Base-by-base conservation (phyloP, 2,797 vertebrate species). In the Melanotaenia boesemani region DNA sequence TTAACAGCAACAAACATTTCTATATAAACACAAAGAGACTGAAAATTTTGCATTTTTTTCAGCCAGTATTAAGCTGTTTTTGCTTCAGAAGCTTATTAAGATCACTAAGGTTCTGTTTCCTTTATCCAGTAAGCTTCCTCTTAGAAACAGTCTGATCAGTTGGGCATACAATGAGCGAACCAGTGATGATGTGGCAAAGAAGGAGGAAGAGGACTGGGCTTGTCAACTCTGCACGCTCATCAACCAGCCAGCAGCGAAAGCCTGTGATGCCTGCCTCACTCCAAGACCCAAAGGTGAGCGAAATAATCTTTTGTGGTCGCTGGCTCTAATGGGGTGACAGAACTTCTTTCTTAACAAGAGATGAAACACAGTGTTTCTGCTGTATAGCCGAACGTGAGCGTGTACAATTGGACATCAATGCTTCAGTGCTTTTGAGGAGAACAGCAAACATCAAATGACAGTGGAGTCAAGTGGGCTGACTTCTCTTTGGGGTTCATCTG, bases 221-320 rank as follows among this genome's bases (percentile, higher is more conserved):
- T 99, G 97, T 92, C 72, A 61, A 22, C 74, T 93, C 57, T 99
- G 98, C 76, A 98, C 97, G 16, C 94, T 99, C 69, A 91, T 97
- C 88, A 99, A 99, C 90, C 92, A 78, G 74, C 95, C 96, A 3
- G 82, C 95, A 74, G 90, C 91, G 46, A 88, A 87, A 76, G 84
- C 89, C 24, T 98, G 97, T 73, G 96, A 96, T 52, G 97, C 95
- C 70, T 98, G 98, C 85, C 92, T 97, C 88, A 94, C 95, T 57
- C 91, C 95, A 11, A 96, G 93, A 88, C 95, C 95, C 34, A 70
- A 89, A 81, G 94, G 97, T 99, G 94, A 91, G 92, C 74, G 30
- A 75, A 80, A 81, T 60, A 65, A 28, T 37, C 69, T 63, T 39
- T 66, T 57, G 68, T 59, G 79, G 65, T 81, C 67, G 1, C 66